These are phyloP conservation scores for Ophion ellenae DNA, from an alignment of 2,888 invertebrate genomes.

Conservation along the genomic window DNA sequence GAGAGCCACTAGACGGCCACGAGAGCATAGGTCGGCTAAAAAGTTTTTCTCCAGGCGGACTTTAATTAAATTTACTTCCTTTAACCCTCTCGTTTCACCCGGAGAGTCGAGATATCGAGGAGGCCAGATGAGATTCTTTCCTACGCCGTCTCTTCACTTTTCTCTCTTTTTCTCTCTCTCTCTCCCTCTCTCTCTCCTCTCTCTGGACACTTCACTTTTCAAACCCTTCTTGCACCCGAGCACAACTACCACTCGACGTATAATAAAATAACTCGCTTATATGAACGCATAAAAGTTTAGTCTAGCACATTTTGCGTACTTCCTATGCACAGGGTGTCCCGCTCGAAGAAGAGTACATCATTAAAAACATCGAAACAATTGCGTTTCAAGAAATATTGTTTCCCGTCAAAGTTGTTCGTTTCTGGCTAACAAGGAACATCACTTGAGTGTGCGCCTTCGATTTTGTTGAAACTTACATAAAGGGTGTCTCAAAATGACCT, in stretches of 20 bases:
- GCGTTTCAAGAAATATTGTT: neutral
- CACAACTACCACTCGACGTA: slow-evolving; percentile 15
- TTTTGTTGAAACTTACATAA: no score
- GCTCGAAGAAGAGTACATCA: neutral
- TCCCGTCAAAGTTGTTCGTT: neutral
- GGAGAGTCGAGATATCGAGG: slow-evolving; percentile 31
- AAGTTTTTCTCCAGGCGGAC: slow-evolving; percentile 55
- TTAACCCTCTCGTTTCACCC: slow-evolving; percentile 59
- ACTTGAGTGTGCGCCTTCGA: no score
- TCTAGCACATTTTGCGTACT: neutral
- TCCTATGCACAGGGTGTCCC: neutral
- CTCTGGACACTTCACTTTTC: slow-evolving; percentile 40
- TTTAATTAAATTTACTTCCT: slow-evolving; percentile 70
- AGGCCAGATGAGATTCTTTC: slow-evolving; percentile 25
- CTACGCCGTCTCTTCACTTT: slow-evolving; percentile 34
- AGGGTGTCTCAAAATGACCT: no score
- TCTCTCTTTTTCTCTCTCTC: slow-evolving; percentile 3
- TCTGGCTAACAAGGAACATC: no score
- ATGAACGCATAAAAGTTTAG: slow-evolving; percentile 17
- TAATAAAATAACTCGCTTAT: slow-evolving; percentile 56
- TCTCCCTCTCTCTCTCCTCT: slow-evolving; percentile 12
- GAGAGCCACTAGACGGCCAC: slow-evolving; percentile 16
- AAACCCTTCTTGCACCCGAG: slow-evolving; percentile 22
- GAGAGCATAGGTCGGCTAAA: slow-evolving; percentile 59
- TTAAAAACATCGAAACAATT: neutral